Percentiles rank a stretch among this genome's conserved stretches.
phyloP scores from a whole-genome alignment of 2,797 vertebrate species.

The Argyrosomus regius region DNA sequence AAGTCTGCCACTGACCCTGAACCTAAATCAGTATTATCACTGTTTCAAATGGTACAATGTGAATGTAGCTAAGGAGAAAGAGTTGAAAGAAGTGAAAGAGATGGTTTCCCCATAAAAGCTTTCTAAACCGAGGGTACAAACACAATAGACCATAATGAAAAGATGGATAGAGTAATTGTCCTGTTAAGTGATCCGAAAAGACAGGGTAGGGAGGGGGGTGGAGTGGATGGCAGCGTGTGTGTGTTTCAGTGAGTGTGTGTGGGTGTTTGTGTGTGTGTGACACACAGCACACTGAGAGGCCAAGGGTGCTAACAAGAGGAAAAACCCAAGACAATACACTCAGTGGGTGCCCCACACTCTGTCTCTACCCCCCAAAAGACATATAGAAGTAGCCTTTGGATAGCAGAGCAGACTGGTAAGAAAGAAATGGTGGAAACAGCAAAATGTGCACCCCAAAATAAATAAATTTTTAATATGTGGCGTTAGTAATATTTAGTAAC shows the following conservation, averaged over 20 bases:
- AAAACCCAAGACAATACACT: conserved; percentile 82
- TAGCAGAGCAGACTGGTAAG: neutral
- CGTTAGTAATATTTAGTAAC: too few relatives aligned
- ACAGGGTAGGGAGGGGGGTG: conserved; percentile 58
- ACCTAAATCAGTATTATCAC: conserved; percentile 48
- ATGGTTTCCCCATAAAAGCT: conserved; percentile 85
- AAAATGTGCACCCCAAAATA: too few relatives aligned
- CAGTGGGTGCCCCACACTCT: conserved; percentile 59
- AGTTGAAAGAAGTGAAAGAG: conserved; percentile 68
- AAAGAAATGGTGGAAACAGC: too few relatives aligned
- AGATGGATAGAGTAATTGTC: conserved; percentile 89
- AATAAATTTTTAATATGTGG: too few relatives aligned
- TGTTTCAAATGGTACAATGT: conserved; percentile 49
- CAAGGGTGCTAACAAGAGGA: conserved; percentile 88
- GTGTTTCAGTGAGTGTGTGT: conserved; percentile 57
- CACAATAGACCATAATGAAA: conserved; percentile 85
- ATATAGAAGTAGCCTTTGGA: conserved; percentile 15
- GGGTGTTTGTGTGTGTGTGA: conserved; percentile 73
- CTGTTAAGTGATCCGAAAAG: conserved; percentile 89
- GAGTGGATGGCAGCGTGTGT: neutral
- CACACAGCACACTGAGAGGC: conserved; percentile 84
- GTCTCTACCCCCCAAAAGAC: conserved; percentile 41
- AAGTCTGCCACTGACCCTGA: conserved; percentile 51
- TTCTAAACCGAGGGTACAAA: conserved; percentile 82
- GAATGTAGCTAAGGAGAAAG: conserved; percentile 56